A percentile compares a stretch with the other conserved stretches of the same genome.
Conservation (phyloP, 1,140 invertebrate genomes). For the Trinorchestia longiramus region DNA sequence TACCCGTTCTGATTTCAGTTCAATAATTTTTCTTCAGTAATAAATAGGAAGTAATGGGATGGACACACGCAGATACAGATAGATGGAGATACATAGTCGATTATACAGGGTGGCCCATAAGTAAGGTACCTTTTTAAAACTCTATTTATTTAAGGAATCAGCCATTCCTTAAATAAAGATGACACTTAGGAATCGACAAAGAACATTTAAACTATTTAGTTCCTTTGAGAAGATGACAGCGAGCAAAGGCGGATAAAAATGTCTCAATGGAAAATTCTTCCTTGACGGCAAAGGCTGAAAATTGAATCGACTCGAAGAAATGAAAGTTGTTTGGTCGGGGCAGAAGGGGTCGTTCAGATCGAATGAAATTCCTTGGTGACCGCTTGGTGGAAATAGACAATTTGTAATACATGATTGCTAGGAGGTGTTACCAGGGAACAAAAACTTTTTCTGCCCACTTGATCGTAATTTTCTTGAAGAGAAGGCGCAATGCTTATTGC, state of each 20-base stretch:
- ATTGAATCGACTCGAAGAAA: conserved; percentile 1
- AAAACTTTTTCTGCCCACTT: neutral
- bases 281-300: neutral
- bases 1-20: too few species aligned
- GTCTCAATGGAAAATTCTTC: neutral
- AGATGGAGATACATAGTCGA: too few species aligned
- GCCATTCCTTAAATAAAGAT: too few species aligned
- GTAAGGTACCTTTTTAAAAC: too few species aligned
- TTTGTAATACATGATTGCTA: neutral
- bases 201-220: neutral
- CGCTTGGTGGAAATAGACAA: neutral
- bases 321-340: neutral
- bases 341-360: neutral
- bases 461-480: neutral
- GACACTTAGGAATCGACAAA: neutral
- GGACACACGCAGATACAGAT: too few species aligned
- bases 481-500: neutral
- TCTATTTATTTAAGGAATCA: too few species aligned
- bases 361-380: neutral
- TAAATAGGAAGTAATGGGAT: too few species aligned
- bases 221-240: neutral
- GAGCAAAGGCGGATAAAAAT: neutral
- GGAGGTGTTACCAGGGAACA: neutral
- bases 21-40: too few species aligned
- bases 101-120: too few species aligned